Evolutionary conservation across 1,140 invertebrate genomes (phyloP).

Genomic region (Macrostomum lignano): DNA sequence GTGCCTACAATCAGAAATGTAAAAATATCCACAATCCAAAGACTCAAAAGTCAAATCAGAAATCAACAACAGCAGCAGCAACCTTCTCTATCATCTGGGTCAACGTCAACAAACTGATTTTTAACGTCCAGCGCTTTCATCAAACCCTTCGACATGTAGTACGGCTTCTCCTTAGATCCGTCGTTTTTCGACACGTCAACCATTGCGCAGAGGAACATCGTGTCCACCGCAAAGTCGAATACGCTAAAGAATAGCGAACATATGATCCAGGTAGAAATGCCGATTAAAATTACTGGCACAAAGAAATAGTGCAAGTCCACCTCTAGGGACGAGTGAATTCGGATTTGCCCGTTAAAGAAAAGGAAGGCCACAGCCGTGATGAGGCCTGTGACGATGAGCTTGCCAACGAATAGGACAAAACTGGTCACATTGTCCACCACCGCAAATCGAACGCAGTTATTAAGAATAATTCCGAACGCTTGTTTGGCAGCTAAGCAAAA

Average conservation of each 20-base stretch:
- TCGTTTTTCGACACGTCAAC: constrained; percentile 82
- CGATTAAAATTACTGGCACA: neutral
- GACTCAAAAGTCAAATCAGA: no score
- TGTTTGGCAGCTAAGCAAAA: constrained; percentile 62
- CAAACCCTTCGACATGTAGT: constrained; percentile 64
- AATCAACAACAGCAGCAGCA: constrained; percentile 1
- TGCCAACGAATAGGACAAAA: constrained; percentile 63
- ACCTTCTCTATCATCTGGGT: neutral
- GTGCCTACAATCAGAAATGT: no score
- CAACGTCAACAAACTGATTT: constrained; percentile 1
- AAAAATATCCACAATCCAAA: no score
- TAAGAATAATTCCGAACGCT: constrained; percentile 57
- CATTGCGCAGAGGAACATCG: constrained; percentile 73
- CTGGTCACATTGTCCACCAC: constrained; percentile 68
- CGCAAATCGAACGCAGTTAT: constrained; percentile 36
- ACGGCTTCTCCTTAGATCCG: constrained; percentile 57
- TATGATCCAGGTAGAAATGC: constrained; percentile 36
- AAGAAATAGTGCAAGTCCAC: neutral
- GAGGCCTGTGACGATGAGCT: constrained; percentile 45
- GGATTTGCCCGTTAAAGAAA: constrained; percentile 6
- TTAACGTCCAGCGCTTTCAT: constrained; percentile 21
- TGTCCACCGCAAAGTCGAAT: constrained; percentile 74
- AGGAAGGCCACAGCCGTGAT: constrained; percentile 16
- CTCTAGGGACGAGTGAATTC: neutral
- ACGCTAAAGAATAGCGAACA: constrained; percentile 62